Evolutionary conservation across 2,888 invertebrate species (phyloP), one percentile per base, ranked within the genome.

Genomic region (Sturmia bella): DNA sequence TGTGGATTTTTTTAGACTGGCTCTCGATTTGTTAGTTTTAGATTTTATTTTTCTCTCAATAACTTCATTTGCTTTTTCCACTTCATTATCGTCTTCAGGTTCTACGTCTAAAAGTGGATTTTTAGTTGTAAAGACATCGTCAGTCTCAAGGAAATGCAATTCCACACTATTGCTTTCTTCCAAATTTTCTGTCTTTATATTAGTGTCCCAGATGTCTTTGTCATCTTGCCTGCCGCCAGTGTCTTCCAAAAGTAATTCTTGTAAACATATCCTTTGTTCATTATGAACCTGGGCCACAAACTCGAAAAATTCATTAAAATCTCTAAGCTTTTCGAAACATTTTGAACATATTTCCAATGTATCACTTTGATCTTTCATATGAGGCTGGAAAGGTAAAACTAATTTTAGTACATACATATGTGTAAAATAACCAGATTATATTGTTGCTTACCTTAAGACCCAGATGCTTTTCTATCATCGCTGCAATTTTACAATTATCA

Each of bases 271-370:
- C 70, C 85, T 52, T 77, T 89, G 76, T 75, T 85, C 11, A 74
- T 80, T 82, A 75, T 90, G 90, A 11, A 88, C 89, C 80, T 89
- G 87, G 70, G 88, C 87, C n/a, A 90, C 87, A 15, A 87, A 86
- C 27, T 88, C 77, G 79, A 89, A 90, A 79, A 89, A 90, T 72
- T 88, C 86, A 81, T 90, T 89, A 52, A 90, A 90, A 66, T 87
- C 87, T 1, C 86, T 86, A 5, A 90, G 87, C 75, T 88, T 88
- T n/a, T 85, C 84, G 90, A 90, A 90, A 80, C 90, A 90, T n/a
- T 85, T 84, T 59, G 86, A 85, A 78, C 90, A 90, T 68, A 90
- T 87, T 32, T 87, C 87, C 56, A 87, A 88, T 3, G 88, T 87
- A 75, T 87, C 85, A 7, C 27, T 17, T 2, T 90, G 88, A 77